Conservation (phyloP, 2,797 vertebrate species). For the Manis pentadactyla region DNA sequence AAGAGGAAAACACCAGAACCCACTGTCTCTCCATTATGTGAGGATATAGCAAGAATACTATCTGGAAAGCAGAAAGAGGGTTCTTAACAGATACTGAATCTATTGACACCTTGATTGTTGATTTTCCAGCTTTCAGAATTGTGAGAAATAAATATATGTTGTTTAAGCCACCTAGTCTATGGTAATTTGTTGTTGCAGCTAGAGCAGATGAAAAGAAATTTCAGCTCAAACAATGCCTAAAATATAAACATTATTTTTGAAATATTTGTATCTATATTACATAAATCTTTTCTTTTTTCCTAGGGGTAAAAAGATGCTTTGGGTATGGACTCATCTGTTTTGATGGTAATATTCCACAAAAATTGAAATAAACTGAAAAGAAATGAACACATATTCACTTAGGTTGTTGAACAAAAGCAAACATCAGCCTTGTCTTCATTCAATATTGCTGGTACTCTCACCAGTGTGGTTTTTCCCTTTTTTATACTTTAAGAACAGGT, state of each 20-base stretch:
- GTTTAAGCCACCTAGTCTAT: too few relatives aligned
- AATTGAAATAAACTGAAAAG: neutral
- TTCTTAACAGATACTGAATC: too few relatives aligned
- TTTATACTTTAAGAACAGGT: neutral
- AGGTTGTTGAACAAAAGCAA: neutral
- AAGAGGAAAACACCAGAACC: neutral
- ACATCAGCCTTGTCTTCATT: neutral
- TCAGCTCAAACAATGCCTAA: too few relatives aligned
- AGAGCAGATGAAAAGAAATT: too few relatives aligned
- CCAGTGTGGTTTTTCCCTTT: neutral
- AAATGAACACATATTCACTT: neutral
- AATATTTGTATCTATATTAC: neutral
- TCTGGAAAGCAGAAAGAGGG: too few relatives aligned
- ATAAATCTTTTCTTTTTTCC: neutral
- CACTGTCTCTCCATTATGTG: neutral
- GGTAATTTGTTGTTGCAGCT: too few relatives aligned
- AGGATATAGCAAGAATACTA: too few relatives aligned
- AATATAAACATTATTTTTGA: too few relatives aligned
- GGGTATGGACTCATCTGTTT: neutral
- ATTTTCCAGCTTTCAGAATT: too few relatives aligned
- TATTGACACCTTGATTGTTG: too few relatives aligned
- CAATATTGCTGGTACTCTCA: neutral
- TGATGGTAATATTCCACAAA: conserved; percentile 7
- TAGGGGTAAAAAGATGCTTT: neutral
- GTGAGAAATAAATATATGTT: too few relatives aligned